Evolutionary conservation across 2,797 vertebrate species (phyloP), one percentile per base, ranked within the genome.

Genomic region (Sebastes diploproa): DNA sequence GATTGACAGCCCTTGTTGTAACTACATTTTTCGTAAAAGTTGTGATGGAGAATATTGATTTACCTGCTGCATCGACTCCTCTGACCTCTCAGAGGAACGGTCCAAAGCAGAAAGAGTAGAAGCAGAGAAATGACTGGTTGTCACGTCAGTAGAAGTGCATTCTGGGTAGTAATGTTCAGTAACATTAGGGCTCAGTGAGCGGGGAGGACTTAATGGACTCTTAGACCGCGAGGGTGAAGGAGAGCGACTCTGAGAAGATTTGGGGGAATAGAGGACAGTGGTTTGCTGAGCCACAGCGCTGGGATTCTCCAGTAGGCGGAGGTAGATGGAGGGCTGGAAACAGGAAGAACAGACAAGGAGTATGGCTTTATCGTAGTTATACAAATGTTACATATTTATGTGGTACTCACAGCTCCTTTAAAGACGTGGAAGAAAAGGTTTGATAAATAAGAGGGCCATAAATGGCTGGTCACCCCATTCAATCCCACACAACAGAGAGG

Each of bases 21-120:
- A 42, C 38, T 42, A 42, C 5, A 42, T 42, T 42, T 42, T 14
- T 42, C 5, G 13, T 42, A 23, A 27, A 70, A 23, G 12, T 6
- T 23, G 6, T 42, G 38, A 42, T 38, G 36, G 4, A 42, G 38
- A 42, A 13, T 2, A 14, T 7, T n/a, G 13, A 59, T 66, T 90
- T 85, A 99, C 98, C 98, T 98, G 96, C 72, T 94, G 92, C 77
- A 91, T 87, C 70, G 94, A 94, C 60, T 97, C 96, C 63, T 97
- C 96, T 81, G 97, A 94, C 42, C 93, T 90, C 80, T 96, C 96
- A 68, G 96, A 93, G 65, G 96, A 94, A 64, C 89, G 90, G 74
- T 95, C 95, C 2, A n/a, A 25, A 14, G 30, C 64, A 25, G 63
- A 81, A 54, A 29, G 38, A 50, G 78, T 6, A 38, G 68, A 59